A percentile compares a stretch with the other conserved stretches of the same genome.
phyloP scores from a whole-genome alignment of 1,140 invertebrate species.

The Pogonognathellus flavescens region DNA sequence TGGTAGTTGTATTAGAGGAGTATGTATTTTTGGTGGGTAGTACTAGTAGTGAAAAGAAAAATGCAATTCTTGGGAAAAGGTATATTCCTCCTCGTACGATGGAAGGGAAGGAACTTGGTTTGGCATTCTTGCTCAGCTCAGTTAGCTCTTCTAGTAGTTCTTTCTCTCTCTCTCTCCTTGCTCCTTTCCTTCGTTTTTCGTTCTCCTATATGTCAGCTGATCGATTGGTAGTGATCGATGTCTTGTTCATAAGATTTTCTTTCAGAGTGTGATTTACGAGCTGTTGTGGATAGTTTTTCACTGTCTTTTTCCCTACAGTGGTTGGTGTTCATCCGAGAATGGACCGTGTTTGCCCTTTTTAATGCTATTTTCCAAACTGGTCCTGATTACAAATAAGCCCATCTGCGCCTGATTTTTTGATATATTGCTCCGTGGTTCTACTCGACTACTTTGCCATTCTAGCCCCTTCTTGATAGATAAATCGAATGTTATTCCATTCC shows the following conservation, averaged over 20 bases:
- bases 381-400: conserved; percentile 68
- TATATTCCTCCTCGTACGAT: neutral
- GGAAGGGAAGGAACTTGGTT: conserved; percentile 20
- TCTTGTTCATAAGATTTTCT: conserved; percentile 68
- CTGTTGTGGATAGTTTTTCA: conserved; percentile 67
- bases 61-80: neutral
- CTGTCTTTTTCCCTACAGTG: conserved; percentile 62
- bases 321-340: conserved; percentile 60
- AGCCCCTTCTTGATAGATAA: conserved; percentile 23
- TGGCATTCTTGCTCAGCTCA: conserved; percentile 33
- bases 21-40: neutral
- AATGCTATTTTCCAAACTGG: conserved; percentile 65
- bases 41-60: conserved; percentile 2
- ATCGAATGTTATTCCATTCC: conserved; percentile 45
- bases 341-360: conserved; percentile 65
- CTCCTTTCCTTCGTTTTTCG: neutral
- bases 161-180: too few relatives aligned
- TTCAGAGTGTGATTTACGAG: conserved; percentile 67
- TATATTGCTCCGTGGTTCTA: conserved; percentile 65
- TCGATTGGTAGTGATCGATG: conserved; percentile 68
- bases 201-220: conserved; percentile 59
- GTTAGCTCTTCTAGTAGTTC: neutral
- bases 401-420: conserved; percentile 67
- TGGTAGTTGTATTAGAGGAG: too few relatives aligned
- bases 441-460: conserved; percentile 54